Conservation (phyloP, 2,113 vertebrate genomes). For the Nerophis lumbriciformis region DNA sequence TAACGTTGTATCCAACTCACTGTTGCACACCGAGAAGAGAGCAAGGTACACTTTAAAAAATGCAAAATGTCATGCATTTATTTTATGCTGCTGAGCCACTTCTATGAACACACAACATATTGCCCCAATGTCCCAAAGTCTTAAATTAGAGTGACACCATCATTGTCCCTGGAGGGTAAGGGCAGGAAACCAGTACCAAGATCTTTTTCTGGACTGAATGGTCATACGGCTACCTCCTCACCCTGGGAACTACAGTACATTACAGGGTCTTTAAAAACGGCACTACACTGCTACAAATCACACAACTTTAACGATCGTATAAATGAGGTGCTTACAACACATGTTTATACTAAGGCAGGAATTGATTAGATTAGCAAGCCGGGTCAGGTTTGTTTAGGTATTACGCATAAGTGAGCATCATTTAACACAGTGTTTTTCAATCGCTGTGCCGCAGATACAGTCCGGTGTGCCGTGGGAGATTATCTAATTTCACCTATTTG, state of each 20-base stretch:
- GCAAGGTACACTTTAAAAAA: constrained; percentile 17
- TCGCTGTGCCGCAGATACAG: too few species aligned
- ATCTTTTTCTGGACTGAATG: constrained; percentile 11
- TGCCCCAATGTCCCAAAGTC: constrained; percentile 12
- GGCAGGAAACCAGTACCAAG: not conserved
- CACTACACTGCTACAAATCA: constrained; percentile 13
- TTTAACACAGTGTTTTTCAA: constrained; percentile 14
- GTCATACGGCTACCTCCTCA: constrained; percentile 22
- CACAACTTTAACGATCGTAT: not conserved
- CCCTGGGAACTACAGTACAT: constrained; percentile 16
- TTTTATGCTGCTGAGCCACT: constrained; percentile 13
- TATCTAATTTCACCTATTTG: too few species aligned
- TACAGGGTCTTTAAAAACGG: constrained; percentile 5
- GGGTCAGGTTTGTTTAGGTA: constrained; percentile 24
- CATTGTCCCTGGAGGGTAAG: constrained; percentile 13
- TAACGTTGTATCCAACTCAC: constrained; percentile 22
- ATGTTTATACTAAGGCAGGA: constrained; percentile 15
- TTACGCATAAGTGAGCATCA: constrained; percentile 22
- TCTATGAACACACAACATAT: constrained; percentile 12
- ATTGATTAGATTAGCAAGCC: constrained; percentile 30
- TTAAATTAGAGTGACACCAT: constrained; percentile 4
- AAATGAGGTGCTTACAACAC: not conserved
- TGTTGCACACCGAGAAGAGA: constrained; percentile 15
- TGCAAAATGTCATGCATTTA: not conserved
- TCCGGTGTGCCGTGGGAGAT: too few species aligned